A percentile compares a stretch with the other conserved stretches of the same genome.
Conservation (phyloP, 2,888 invertebrate genomes). For the Nymphalis polychloros region DNA sequence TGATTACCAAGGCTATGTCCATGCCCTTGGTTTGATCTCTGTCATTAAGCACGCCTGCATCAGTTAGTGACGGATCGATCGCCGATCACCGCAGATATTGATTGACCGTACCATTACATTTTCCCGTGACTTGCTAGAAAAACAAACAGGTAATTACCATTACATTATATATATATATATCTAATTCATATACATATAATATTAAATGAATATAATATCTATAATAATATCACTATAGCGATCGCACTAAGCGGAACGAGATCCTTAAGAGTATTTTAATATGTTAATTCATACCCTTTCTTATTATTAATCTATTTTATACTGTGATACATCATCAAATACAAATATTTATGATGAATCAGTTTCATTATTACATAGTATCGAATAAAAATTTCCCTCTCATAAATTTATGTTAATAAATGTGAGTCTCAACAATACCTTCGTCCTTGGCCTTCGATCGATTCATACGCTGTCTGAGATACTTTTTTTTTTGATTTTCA, state of each 20-base stretch:
- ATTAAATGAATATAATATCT: too few relatives aligned
- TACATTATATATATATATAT: too few relatives aligned
- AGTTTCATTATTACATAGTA: too few relatives aligned
- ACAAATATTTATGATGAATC: too few relatives aligned
- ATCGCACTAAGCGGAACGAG: too few relatives aligned
- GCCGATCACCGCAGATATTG: background rate
- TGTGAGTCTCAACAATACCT: background rate
- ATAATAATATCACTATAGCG: too few relatives aligned
- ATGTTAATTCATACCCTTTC: too few relatives aligned
- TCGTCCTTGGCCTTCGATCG: constrained; percentile 23
- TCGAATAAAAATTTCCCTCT: too few relatives aligned
- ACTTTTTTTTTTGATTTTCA: constrained; percentile 16
- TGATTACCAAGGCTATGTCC: background rate
- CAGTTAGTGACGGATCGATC: background rate
- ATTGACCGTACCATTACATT: background rate
- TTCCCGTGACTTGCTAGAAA: background rate
- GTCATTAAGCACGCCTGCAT: background rate
- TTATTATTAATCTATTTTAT: too few relatives aligned
- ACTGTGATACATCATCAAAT: too few relatives aligned
- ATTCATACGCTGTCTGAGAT: constrained; percentile 13
- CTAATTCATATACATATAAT: too few relatives aligned
- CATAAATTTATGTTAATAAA: background rate
- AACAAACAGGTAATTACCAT: background rate
- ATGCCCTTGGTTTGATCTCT: constrained; percentile 6
- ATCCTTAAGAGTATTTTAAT: too few relatives aligned